Base-by-base conservation (phyloP, 2,888 invertebrate species). In the Trimorus sp. region DNA sequence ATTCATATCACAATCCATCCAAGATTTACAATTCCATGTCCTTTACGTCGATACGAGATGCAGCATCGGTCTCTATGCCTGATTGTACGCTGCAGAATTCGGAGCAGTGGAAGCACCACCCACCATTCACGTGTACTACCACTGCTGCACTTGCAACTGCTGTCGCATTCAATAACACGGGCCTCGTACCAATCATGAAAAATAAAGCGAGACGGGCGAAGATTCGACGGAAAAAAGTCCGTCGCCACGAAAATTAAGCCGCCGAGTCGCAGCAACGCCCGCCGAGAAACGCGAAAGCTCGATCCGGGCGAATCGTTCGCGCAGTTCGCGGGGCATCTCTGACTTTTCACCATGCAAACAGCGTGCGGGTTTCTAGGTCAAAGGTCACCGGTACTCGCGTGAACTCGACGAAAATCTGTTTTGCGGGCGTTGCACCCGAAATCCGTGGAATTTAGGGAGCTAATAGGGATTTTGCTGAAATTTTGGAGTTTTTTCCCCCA, bases 1-100 rank as follows among this genome's bases (percentile, higher is more conserved):
- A 84, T 84, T 89, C 90, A 90, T 85, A 84, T 90, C 89, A 90
- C 88, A 89, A 86, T 82, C 80, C 83, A 84, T 73, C 79, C 80
- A 80, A 73, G 76, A 71, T 73, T 83, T 66, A 80, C 84, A 84
- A 84, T 83, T 84, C 82, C 82, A 80, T 83, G 79, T 73, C 79
- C 81, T 74, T 59, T 77, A 74, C 68, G 69, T 76, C 15, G 58
- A 68, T 62, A 58, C 54, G 65, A 38, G 51, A 53, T 45, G 40
- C 42, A 26, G 62, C 71, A 48, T 53, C 42, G 16, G 71, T 15
- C 14, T 60, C 38, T 62, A 40, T 51, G 58, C 63, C 65, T 42
- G 70, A 58, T 60, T 56, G 73, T 77, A 74, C 62, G 81, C 60
- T 81, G 81, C 81, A 56, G 65, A 73, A 78, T 79, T 75, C 66